Evolutionary conservation across 2,113 vertebrate genomes (phyloP), one percentile per base, ranked within the genome.

Genomic region (human (Homo sapiens)): DNA sequence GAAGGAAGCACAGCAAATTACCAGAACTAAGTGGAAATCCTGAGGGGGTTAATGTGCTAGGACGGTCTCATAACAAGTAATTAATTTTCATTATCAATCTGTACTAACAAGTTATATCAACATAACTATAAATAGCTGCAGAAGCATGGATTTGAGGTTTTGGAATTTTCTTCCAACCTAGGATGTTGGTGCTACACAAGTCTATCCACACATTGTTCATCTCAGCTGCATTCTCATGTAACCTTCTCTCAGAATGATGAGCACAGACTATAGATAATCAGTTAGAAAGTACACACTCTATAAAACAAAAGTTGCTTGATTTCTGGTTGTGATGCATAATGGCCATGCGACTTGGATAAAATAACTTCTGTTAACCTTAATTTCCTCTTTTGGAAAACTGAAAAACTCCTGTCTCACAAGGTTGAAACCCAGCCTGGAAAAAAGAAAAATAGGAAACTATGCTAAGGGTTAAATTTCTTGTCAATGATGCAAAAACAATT

Each of bases 401-500:
- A 88, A 23, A 64, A 81, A 84, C 10, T 6, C 8, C 23, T n/a
- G 12, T 10, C 5, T 96, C 32, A 64, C 30, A 83, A 48, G 25
- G 43, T 25, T 73, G 4, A 96, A 91, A 50, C 1, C 10, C 14
- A 61, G n/a, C 11, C n/a, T 35, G 25, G 45, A 64, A 83, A 80
- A 64, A 59, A 79, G 73, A 80, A 14, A 35, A 20, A 55, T 12
- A 25, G 40, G 23, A 93, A 92, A 27, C 40, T 35, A 84, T 3
- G 0, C 3, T 3, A 1, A 23, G 2, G 10, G 23, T 68, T 97
- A 72, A 81, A 76, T 48, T 90, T 84, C n/a, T 82, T 92, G 61
- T 95, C 20, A 57, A 38, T 55, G n/a, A 93, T 48, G 38, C 9
- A 94, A 87, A 96, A 94, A 64, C 70, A 89, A 32, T 90, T 95